Percentiles rank a stretch among this genome's conserved stretches.
These are phyloP conservation scores for Rousettus madagascariensis DNA, from an alignment of 2,797 vertebrate species.

Conservation along the genomic window DNA sequence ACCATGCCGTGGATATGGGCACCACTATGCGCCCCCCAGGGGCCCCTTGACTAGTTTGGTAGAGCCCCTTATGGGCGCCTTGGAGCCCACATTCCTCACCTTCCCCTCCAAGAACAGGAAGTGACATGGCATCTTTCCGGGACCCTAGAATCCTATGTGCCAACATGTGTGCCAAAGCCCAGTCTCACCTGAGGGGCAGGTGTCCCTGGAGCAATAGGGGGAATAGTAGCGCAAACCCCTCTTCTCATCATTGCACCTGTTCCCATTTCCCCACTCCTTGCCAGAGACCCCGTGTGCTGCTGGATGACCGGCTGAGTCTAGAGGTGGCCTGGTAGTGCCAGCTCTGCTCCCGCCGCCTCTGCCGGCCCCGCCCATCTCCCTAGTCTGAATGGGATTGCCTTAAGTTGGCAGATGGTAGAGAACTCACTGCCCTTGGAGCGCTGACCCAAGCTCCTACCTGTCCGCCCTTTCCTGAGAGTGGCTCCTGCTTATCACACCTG, in stretches of 20 bases:
- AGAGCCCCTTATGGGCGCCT: neutral
- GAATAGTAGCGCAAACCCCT: neutral
- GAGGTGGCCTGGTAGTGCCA: neutral
- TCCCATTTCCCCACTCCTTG: neutral
- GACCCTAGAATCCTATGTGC: neutral
- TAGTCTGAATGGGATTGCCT: constrained; percentile 27
- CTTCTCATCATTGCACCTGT: neutral
- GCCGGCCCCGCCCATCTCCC: neutral
- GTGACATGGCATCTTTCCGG: neutral
- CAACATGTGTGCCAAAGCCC: constrained; percentile 9
- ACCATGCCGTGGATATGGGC: neutral
- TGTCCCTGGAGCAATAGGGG: neutral
- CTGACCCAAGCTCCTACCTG: neutral
- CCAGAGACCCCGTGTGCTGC: neutral
- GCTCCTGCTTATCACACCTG: neutral
- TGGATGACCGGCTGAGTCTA: neutral
- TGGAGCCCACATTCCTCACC: neutral
- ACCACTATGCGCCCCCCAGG: rapidly evolving
- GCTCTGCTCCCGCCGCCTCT: neutral
- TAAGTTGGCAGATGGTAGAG: neutral
- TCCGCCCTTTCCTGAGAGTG: neutral
- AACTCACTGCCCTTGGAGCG: constrained; percentile 16
- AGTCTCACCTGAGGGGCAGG: neutral
- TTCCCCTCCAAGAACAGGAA: neutral
- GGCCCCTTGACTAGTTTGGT: neutral